Evolutionary conservation across 2,113 vertebrate genomes (phyloP).

Genomic region (Cettia cetti): DNA sequence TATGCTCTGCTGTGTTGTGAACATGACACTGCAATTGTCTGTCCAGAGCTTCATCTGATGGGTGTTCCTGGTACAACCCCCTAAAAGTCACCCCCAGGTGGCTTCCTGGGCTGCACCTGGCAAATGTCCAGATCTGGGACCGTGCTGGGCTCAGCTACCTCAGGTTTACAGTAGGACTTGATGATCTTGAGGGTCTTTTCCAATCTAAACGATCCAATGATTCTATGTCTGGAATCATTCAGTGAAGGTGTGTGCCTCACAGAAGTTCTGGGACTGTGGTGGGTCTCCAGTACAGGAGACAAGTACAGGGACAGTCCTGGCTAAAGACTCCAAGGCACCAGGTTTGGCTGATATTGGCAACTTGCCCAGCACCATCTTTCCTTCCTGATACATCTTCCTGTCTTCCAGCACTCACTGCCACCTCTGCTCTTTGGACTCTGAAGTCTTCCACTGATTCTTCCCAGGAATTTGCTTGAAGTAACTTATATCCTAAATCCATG

Average conservation of each 20-base stretch:
- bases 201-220: background rate
- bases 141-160: background rate
- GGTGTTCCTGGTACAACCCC: background rate
- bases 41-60: background rate
- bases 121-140: background rate
- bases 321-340: background rate
- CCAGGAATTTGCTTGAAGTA: background rate
- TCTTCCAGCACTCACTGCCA: background rate
- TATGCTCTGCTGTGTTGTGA: background rate
- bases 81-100: background rate
- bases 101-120: background rate
- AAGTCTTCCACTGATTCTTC: background rate
- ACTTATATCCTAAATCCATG: background rate
- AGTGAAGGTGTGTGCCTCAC: background rate
- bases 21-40: background rate
- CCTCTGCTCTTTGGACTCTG: background rate
- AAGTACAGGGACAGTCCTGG: background rate
- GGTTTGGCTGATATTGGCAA: background rate
- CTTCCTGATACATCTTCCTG: background rate
- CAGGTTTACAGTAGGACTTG: fast-evolving
- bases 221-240: no score
- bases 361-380: background rate
- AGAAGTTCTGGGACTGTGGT: background rate
- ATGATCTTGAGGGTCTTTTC: background rate
- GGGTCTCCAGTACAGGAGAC: background rate